Evolutionary conservation across 2,113 vertebrate genomes (phyloP).

Genomic region (Mus spicilegus): DNA sequence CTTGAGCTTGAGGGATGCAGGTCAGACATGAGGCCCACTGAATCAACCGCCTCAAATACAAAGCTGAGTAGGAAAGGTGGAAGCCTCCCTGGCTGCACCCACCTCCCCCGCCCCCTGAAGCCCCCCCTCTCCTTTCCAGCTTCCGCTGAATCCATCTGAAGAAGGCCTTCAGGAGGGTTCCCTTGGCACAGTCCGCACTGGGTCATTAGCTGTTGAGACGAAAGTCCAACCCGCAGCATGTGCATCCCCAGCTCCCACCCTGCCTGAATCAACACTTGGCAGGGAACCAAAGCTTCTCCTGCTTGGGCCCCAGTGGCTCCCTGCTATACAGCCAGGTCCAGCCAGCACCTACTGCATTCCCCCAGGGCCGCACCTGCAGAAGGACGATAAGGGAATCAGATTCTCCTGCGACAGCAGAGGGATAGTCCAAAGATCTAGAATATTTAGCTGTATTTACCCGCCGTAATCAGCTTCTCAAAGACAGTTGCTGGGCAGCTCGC

Average conservation of each 20-base stretch:
- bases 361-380: constrained; percentile 87
- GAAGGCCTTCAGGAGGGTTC: background rate
- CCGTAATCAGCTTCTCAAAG: constrained; percentile 86
- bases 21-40: background rate
- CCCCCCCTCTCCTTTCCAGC: rapidly evolving
- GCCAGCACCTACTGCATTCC: constrained; percentile 74
- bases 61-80: background rate
- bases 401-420: constrained; percentile 72
- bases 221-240: background rate
- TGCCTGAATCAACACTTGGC: background rate
- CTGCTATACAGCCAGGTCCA: constrained; percentile 70
- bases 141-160: no score
- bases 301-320: constrained; percentile 7
- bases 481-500: constrained; percentile 75
- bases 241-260: background rate
- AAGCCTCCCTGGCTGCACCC: background rate
- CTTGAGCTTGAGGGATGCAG: background rate
- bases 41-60: background rate
- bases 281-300: background rate
- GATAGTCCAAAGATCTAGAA: constrained; percentile 81
- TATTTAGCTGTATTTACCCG: constrained; percentile 85
- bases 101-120: background rate
- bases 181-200: background rate
- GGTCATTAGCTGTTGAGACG: background rate
- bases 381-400: constrained; percentile 88